Base-by-base conservation (phyloP, 2,113 vertebrate genomes). In the Oryzias celebensis region DNA sequence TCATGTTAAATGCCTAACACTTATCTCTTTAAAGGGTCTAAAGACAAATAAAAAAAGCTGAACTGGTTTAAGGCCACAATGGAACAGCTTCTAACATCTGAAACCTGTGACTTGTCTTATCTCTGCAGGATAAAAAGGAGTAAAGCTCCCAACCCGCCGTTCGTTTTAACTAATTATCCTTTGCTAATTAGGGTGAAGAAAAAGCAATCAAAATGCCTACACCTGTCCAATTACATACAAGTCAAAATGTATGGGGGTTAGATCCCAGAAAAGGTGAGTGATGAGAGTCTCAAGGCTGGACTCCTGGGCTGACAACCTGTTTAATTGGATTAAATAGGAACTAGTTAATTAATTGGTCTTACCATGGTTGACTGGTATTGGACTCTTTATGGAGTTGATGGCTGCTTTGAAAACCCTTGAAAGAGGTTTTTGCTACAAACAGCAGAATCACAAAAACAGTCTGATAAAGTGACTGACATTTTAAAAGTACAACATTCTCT, bases 181-280 rank as follows among this genome's bases (percentile, higher is more conserved):
- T 68, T 3, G 52, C 48, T 90, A 89, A 88, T 89, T 85, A 87
- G 85, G 62, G 71, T 53, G 84, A 82, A 64, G 79, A 62, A 74
- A 86, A 88, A 75, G 73, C 84, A 84, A 85, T 88, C 79, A 89
- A 68, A 81, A 82, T 62, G 73, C 86, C 82, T 68, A 87, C 86
- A 88, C 84, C 81, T 87, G 86, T 91, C 86, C 86, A 86, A 88
- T 89, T 88, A 87, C 62, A 83, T 86, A 80, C 80, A 78, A 89
- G 77, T 87, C 84, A 89, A 85, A 81, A 60, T 68, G 66, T 22
- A 64, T 52, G 71, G 79, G 36, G 68, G 66, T 62, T 65, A 67
- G 58, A 84, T 74, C 73, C 81, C 73, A 62, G 72, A 82, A 81
- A 70, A 76, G 77, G 69, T 82, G 78, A 80, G 52, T 81, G 78